Conservation (phyloP, 1,140 invertebrate species). For the Drosophila malerkotliana region DNA sequence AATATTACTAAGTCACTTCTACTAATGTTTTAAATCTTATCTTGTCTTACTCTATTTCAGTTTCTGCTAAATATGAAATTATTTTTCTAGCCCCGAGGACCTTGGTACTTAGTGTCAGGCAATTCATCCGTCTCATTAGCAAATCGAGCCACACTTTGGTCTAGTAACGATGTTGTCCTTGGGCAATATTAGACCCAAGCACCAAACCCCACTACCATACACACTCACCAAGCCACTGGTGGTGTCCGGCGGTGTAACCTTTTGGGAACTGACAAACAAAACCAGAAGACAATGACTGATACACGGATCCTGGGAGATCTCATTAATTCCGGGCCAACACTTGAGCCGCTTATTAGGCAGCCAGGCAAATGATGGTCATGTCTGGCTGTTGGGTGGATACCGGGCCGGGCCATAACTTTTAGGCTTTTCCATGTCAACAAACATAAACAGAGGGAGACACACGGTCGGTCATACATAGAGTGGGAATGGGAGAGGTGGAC, state of each 20-base stretch:
- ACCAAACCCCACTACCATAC: slow-evolving; percentile 6
- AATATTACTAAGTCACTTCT: too few relatives aligned
- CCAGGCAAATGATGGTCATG: slow-evolving; percentile 68
- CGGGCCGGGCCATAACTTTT: slow-evolving; percentile 70
- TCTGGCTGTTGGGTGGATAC: slow-evolving; percentile 30
- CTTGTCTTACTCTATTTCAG: not conserved
- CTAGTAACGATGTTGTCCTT: slow-evolving; percentile 35
- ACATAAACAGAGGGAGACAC: slow-evolving; percentile 59
- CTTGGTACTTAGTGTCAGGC: slow-evolving; percentile 8
- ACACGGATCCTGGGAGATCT: slow-evolving; percentile 29
- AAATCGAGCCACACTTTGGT: slow-evolving; percentile 47
- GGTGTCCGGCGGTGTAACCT: slow-evolving; percentile 60
- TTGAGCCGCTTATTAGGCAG: slow-evolving; percentile 73
- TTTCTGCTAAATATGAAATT: not conserved
- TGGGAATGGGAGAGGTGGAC: not conserved
- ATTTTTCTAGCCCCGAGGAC: not conserved
- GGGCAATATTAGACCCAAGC: slow-evolving; percentile 45
- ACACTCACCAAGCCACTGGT: not conserved
- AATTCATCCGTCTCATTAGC: slow-evolving; percentile 40
- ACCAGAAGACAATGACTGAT: slow-evolving; percentile 12
- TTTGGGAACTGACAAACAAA: slow-evolving; percentile 31
- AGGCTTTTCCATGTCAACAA: slow-evolving; percentile 77
- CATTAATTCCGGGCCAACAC: slow-evolving; percentile 76
- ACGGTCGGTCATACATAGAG: not conserved
- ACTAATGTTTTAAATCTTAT: not conserved